Percentiles rank a stretch among this genome's conserved stretches.
Evolutionary conservation across 2,888 invertebrate genomes (phyloP).

Genomic region (Macaria notata): DNA sequence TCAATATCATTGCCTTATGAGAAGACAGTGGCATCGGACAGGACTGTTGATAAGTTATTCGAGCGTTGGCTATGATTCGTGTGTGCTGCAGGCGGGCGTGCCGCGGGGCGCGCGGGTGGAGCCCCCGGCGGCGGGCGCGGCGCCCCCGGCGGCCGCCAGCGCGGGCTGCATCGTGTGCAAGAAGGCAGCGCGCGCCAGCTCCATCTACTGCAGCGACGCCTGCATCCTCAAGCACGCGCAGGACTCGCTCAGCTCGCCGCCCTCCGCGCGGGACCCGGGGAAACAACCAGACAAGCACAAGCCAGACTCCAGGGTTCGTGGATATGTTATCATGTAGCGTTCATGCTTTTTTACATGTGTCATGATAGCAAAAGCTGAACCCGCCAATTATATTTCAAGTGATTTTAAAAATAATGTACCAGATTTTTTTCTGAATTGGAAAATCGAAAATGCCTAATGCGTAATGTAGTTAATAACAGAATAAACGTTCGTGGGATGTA

Average conservation of each 20-base stretch:
- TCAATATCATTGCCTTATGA: not conserved
- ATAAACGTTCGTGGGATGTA: too few relatives aligned
- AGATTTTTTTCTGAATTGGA: too few relatives aligned
- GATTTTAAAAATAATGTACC: too few relatives aligned
- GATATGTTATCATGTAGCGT: not conserved
- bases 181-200: constrained; percentile 88
- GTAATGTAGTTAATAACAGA: not conserved
- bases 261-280: constrained; percentile 50
- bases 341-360: too few relatives aligned
- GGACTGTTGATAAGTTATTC: too few relatives aligned
- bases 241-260: constrained; percentile 74
- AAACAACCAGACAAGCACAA: constrained; percentile 58
- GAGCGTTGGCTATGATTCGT: too few relatives aligned
- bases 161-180: constrained; percentile 90
- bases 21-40: too few relatives aligned
- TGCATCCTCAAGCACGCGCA: constrained; percentile 94
- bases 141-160: constrained; percentile 49
- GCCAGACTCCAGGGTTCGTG: constrained; percentile 67
- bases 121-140: constrained; percentile 18
- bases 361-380: too few relatives aligned
- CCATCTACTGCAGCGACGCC: constrained; percentile 94
- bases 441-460: too few relatives aligned
- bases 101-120: constrained; percentile 1
- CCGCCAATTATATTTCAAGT: too few relatives aligned
- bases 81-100: too few relatives aligned